Base-by-base conservation (phyloP, 2,888 invertebrate species). In the Quadriops clusia region DNA sequence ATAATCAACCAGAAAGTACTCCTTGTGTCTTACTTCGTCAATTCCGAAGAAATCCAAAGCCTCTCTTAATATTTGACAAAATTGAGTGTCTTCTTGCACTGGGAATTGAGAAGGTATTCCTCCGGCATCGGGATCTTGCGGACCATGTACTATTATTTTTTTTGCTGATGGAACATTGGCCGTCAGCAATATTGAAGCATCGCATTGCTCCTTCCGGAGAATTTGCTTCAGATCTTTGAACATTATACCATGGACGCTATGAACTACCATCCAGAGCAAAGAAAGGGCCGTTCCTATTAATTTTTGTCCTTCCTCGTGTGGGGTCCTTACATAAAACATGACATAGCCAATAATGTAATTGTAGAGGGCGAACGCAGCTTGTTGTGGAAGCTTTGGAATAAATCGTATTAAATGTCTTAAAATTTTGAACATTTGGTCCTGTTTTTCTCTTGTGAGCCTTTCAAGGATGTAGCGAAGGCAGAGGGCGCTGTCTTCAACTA, bases 201-300 rank as follows among this genome's bases (percentile, higher is more conserved):
- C 98, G 54, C 97, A 98, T 55, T 99, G 98, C 56, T 98, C 98
- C 56, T 98, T 98, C 30, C 97, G 74, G 39, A 99, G 64, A 41
- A 97, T 97, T 64, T 98, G 97, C 53, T 98, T 99, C 12, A 99
- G 65, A 63, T 99, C 98, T 64, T 99, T 99, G 56, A 99, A 97
- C 82, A 94, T 95, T 36, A 99, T 91, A 10, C 97, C 97, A 52
- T 97, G 93, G 0, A 98, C 95, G 55, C 91, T 93, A 46, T 98
- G 97, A 1, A 95, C 94, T 58, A 85, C 93, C 85, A 94, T 90
- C 94, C 97, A 97, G 2, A 97, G 64, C 32, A 98, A 77, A 1
- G 94, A 91, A 2, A 98, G 65, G 0, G 97, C 97, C 10, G 91
- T 84, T 5, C 93, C 91, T 37, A 97, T 90, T 24, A 93, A 74